Conservation (phyloP, 2,797 vertebrate species). For the Urocyon cinereoargenteus region DNA sequence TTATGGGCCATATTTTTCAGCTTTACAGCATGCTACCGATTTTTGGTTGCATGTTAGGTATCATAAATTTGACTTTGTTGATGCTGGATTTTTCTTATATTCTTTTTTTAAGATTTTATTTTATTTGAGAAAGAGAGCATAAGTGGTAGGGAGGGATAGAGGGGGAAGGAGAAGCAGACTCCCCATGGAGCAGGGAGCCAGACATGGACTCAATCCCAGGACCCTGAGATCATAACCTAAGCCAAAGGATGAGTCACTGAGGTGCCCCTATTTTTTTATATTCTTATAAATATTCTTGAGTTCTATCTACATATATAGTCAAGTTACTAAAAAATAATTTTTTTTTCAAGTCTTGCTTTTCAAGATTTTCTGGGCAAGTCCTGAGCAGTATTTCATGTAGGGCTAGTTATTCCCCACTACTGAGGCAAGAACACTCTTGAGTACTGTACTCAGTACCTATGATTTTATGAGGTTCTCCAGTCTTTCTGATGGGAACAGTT, state of each 20-base stretch:
- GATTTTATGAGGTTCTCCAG: background rate
- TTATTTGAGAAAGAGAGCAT: background rate
- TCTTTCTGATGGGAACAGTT: background rate
- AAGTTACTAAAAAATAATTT: background rate
- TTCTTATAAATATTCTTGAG: slow-evolving; percentile 37
- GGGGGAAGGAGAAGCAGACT: background rate
- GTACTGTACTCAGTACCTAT: background rate
- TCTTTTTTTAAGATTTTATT: background rate
- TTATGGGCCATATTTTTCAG: slow-evolving; percentile 1
- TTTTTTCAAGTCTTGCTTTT: slow-evolving; percentile 33
- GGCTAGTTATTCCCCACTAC: background rate
- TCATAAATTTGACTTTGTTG: slow-evolving; percentile 36
- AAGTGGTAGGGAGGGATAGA: background rate
- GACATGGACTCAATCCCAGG: background rate
- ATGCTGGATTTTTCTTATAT: background rate
- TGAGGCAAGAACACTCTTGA: background rate
- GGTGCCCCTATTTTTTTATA: background rate
- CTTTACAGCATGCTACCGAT: background rate
- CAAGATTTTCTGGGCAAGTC: background rate
- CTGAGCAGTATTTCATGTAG: background rate
- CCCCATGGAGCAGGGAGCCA: background rate
- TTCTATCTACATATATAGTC: background rate
- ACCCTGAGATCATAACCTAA: background rate
- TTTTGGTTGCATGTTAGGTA: slow-evolving; percentile 46
- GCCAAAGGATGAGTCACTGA: background rate